Evolutionary conservation across 1,140 invertebrate genomes (phyloP).

Genomic region (Panulirus ornatus): DNA sequence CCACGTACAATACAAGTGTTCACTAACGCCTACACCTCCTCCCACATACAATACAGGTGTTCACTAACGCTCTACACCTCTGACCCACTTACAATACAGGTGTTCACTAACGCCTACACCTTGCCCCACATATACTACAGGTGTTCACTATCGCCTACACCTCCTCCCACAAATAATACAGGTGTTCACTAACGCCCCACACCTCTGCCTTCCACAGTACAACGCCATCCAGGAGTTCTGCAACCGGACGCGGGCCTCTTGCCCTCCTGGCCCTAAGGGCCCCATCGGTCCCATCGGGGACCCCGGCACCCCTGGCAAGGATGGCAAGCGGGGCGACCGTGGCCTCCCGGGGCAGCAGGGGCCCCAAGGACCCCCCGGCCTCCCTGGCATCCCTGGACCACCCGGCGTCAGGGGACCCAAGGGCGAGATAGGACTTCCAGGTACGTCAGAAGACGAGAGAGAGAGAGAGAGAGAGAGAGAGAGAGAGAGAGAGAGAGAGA

Average conservation of each 20-base stretch:
- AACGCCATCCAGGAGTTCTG: slow-evolving; percentile 87
- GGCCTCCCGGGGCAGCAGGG: slow-evolving; percentile 84
- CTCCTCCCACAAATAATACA: no score
- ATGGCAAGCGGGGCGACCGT: slow-evolving; percentile 81
- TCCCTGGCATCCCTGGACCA: slow-evolving; percentile 82
- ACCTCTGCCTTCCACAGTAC: slow-evolving; percentile 69
- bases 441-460: neutral
- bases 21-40: no score
- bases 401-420: slow-evolving; percentile 82
- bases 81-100: no score
- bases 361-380: slow-evolving; percentile 79
- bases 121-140: no score
- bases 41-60: no score
- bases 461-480: neutral
- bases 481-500: neutral
- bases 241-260: slow-evolving; percentile 87
- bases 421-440: slow-evolving; percentile 77
- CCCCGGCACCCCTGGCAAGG: slow-evolving; percentile 75
- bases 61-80: no score
- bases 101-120: no score
- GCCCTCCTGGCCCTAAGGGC: slow-evolving; percentile 78
- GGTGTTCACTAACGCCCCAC: no score
- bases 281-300: slow-evolving; percentile 75
- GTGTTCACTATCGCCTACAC: no score
- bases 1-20: no score